These are phyloP conservation scores for Chrysopa pallens DNA, from an alignment of 1,140 invertebrate genomes.

Conservation along the genomic window DNA sequence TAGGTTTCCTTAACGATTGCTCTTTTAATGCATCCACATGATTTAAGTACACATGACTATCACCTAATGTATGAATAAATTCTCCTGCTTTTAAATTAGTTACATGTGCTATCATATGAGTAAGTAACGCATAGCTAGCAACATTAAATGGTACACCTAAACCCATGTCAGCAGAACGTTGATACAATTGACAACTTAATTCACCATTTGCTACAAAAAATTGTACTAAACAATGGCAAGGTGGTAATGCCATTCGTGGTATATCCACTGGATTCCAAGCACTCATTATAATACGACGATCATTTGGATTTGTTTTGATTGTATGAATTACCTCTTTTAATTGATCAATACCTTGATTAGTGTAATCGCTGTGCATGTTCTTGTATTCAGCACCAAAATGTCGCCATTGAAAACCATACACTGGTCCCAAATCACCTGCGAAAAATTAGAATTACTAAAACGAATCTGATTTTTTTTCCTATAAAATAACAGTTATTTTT, in stretches of 20 bases:
- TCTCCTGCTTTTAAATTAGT: constrained; percentile 83
- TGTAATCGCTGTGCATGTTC: constrained; percentile 71
- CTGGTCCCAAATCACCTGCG: constrained; percentile 85
- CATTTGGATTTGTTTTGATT: constrained; percentile 69
- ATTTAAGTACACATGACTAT: constrained; percentile 91
- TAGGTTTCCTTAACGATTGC: constrained; percentile 67
- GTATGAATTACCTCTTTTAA: constrained; percentile 68
- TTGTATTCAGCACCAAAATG: constrained; percentile 92
- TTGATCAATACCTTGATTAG: constrained; percentile 82
- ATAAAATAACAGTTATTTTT: too few species aligned
- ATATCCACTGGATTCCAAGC: constrained; percentile 93
- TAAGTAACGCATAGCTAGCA: constrained; percentile 88
- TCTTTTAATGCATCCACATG: constrained; percentile 73
- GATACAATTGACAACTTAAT: constrained; percentile 85
- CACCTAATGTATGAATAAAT: constrained; percentile 91
- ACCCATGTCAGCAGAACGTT: constrained; percentile 95
- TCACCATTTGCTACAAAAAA: constrained; percentile 81
- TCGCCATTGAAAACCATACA: constrained; percentile 99
- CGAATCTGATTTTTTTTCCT: too few species aligned
- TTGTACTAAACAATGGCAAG: constrained; percentile 89
- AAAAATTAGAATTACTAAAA: constrained; percentile 8
- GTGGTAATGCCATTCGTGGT: constrained; percentile 86
- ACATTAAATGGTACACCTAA: constrained; percentile 98
- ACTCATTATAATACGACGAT: constrained; percentile 81
- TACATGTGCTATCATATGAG: constrained; percentile 92